A percentile compares a stretch with the other conserved stretches of the same genome.
Conservation (phyloP, 2,113 vertebrate genomes). For the Capreolus pygargus region DNA sequence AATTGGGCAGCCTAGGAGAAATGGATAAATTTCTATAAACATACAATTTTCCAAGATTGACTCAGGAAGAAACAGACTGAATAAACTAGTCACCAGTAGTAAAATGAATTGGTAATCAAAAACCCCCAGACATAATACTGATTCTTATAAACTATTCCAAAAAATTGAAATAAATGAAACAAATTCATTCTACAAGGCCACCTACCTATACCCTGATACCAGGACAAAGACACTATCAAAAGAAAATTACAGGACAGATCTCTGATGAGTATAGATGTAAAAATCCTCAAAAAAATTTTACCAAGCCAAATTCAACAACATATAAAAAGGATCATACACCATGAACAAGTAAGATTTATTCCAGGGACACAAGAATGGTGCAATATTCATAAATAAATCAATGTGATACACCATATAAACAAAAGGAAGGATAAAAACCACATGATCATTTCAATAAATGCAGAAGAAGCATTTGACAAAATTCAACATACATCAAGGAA, state of each 20-base stretch:
- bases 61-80: background rate
- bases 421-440: background rate
- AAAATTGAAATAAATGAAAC: background rate
- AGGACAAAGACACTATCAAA: background rate
- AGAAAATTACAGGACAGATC: background rate
- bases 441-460: background rate
- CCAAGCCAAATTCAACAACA: background rate
- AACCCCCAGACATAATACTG: background rate
- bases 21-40: background rate
- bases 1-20: background rate
- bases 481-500: background rate
- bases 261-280: background rate
- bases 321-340: background rate
- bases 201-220: background rate
- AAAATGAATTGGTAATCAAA: background rate
- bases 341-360: background rate
- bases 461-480: background rate
- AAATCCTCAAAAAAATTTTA: background rate
- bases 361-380: background rate
- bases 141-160: background rate
- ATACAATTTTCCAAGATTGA: background rate
- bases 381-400: background rate
- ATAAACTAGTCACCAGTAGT: background rate
- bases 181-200: background rate
- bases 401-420: background rate